phyloP scores from a whole-genome alignment of 2,113 vertebrate species.

The Hoplias malabaricus region DNA sequence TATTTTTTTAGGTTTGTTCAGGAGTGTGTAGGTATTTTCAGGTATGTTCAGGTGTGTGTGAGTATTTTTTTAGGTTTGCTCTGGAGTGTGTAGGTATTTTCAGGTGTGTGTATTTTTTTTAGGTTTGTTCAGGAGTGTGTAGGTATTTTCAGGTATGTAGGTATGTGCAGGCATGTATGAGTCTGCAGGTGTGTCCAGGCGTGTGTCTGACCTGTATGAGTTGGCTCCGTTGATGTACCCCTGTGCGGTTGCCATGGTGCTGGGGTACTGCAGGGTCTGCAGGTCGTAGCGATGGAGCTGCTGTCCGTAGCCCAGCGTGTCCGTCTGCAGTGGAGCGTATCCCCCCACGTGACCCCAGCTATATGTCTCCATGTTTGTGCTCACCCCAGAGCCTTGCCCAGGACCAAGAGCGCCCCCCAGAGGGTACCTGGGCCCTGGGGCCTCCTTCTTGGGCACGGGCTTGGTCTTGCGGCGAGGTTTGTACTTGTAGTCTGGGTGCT shows the following conservation, averaged over 20 bases:
- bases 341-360: conserved; percentile 56
- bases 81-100: too few species aligned
- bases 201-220: conserved; percentile 55
- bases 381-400: conserved; percentile 39
- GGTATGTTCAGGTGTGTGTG: too few species aligned
- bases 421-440: conserved; percentile 29
- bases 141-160: too few species aligned
- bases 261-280: conserved; percentile 41
- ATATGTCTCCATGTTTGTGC: conserved; percentile 53
- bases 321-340: conserved; percentile 52
- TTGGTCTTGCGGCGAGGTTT: conserved; percentile 72
- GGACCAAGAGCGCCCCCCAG: conserved; percentile 37
- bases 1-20: too few species aligned
- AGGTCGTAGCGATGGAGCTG: conserved; percentile 59
- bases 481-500: conserved; percentile 78
- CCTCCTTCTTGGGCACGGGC: conserved; percentile 47
- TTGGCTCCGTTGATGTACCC: conserved; percentile 55
- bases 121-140: too few species aligned
- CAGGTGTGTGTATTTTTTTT: too few species aligned
- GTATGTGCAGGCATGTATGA: too few species aligned
- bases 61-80: too few species aligned
- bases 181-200: too few species aligned
- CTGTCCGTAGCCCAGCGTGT: conserved; percentile 54
- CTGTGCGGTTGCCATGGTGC: conserved; percentile 52
- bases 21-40: too few species aligned